These are phyloP conservation scores for Gymnocheta viridis DNA, from an alignment of 2,888 invertebrate species.

Conservation along the genomic window DNA sequence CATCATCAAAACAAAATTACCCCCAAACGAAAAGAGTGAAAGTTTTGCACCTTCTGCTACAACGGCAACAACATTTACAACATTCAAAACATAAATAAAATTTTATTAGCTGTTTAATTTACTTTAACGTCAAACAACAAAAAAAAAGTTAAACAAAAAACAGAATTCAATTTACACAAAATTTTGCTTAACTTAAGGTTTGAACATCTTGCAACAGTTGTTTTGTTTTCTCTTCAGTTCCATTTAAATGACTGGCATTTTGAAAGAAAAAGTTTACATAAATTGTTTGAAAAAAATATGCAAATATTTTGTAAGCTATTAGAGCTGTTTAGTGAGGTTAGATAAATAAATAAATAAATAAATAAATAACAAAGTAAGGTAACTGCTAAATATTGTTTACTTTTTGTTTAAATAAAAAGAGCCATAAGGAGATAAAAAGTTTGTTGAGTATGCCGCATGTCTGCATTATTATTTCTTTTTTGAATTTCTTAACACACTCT, in stretches of 20 bases:
- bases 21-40: constrained; percentile 50
- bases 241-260: constrained; percentile 42
- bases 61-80: constrained; percentile 30
- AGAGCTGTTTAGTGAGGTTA: constrained; percentile 2
- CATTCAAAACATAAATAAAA: not conserved
- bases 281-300: constrained; percentile 38
- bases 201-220: constrained; percentile 9
- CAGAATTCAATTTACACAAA: not conserved
- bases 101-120: constrained; percentile 62
- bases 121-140: constrained; percentile 25
- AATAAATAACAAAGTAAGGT: not conserved
- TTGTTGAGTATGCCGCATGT: not conserved
- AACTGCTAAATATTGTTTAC: too few relatives aligned
- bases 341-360: not conserved
- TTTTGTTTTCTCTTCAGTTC: constrained; percentile 1
- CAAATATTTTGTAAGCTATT: constrained; percentile 44
- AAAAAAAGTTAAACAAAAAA: not conserved
- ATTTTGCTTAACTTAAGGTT: not conserved
- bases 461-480: constrained; percentile 11
- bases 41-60: constrained; percentile 66
- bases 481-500: not conserved
- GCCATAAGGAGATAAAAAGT: not conserved
- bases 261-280: constrained; percentile 46
- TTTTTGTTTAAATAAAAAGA: not conserved
- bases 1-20: constrained; percentile 52